Conservation (phyloP, 2,888 invertebrate species). For the Folsomia candida region DNA sequence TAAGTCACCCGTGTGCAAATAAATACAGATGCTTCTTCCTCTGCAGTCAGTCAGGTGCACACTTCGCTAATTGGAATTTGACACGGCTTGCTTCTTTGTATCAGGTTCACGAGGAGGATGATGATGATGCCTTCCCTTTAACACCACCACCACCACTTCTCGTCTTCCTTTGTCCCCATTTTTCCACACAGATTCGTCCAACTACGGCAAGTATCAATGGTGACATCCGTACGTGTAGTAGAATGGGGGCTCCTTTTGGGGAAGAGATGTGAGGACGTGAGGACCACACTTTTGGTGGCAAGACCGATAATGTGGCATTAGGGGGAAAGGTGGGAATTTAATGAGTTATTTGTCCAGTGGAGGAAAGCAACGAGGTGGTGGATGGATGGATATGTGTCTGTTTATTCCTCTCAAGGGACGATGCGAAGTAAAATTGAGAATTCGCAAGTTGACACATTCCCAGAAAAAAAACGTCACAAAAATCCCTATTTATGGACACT, state of each 20-base stretch:
- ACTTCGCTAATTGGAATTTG: background rate
- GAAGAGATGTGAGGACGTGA: no score
- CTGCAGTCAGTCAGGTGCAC: no score
- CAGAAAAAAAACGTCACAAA: background rate
- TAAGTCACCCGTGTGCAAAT: background rate
- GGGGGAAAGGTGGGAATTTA: slow-evolving; percentile 1
- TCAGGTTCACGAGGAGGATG: background rate
- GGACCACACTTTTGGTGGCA: no score
- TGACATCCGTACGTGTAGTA: no score
- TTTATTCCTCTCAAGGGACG: slow-evolving; percentile 1
- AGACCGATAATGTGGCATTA: no score
- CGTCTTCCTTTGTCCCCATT: no score
- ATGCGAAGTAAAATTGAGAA: slow-evolving; percentile 6
- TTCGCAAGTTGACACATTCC: slow-evolving; percentile 11
- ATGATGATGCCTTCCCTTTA: background rate
- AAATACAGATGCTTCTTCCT: no score
- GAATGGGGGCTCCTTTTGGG: no score
- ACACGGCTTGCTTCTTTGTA: no score
- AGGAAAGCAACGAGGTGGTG: background rate
- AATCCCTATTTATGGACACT: background rate
- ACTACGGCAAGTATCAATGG: no score
- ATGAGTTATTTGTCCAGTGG: slow-evolving; percentile 7
- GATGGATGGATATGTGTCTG: background rate
- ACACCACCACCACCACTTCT: no score
- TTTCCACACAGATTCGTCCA: no score